A percentile compares a stretch with the other conserved stretches of the same genome.
These are phyloP conservation scores for Chaetogeoica ovagalla DNA, from an alignment of 2,888 invertebrate genomes.

Conservation along the genomic window DNA sequence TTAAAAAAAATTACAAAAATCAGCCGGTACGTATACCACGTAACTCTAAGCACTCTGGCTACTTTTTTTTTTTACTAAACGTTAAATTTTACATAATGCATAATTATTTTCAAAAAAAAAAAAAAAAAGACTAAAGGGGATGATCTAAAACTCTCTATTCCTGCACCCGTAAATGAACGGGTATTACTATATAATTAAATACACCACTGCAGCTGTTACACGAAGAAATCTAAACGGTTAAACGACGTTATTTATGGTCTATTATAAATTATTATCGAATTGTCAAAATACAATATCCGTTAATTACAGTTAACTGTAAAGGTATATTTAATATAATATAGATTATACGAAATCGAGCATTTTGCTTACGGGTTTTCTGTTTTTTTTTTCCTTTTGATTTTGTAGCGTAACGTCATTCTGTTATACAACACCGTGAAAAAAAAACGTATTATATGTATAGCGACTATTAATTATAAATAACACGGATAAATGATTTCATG, in stretches of 20 bases:
- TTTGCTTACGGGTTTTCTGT: slow-evolving; percentile 9
- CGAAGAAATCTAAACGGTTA: slow-evolving; percentile 16
- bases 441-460: slow-evolving; percentile 14
- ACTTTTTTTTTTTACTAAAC: no score
- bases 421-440: slow-evolving; percentile 20
- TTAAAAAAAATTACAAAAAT: no score
- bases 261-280: neutral
- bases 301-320: neutral
- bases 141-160: no score
- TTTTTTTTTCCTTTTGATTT: slow-evolving; percentile 9
- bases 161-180: no score
- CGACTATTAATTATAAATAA: neutral
- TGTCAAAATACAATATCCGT: neutral
- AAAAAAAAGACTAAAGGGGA: no score
- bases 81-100: no score
- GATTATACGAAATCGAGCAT: neutral
- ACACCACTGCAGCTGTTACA: neutral
- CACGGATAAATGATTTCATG: slow-evolving; percentile 35
- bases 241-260: neutral
- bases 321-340: neutral
- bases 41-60: no score
- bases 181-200: no score
- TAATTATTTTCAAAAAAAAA: no score
- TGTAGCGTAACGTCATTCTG: neutral
- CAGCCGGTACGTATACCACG: no score